Percentiles rank a stretch among this genome's conserved stretches.
Conservation (phyloP, 2,888 invertebrate genomes). For the Lasioglossum oenotherae region DNA sequence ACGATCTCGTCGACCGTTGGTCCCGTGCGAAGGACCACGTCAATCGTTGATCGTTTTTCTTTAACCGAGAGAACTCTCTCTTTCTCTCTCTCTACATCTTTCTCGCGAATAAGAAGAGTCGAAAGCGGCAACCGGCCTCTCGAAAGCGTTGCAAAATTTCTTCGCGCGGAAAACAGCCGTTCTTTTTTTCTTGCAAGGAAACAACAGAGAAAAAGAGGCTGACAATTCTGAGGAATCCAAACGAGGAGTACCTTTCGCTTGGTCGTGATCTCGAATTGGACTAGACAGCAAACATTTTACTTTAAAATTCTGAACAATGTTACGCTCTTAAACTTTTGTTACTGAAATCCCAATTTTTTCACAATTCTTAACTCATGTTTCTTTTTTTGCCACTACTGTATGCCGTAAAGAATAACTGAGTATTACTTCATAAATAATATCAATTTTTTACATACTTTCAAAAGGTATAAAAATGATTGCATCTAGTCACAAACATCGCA, state of each 20-base stretch:
- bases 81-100: neutral
- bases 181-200: neutral
- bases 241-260: neutral
- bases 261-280: neutral
- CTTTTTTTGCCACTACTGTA: neutral
- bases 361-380: neutral
- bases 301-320: neutral
- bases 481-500: too few relatives aligned
- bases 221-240: neutral
- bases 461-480: too few relatives aligned
- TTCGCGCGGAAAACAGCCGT: neutral
- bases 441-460: neutral
- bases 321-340: neutral
- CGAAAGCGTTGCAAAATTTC: conserved; percentile 39
- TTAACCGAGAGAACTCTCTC: conserved; percentile 13
- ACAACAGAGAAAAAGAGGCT: neutral
- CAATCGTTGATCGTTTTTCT: conserved; percentile 20
- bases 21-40: neutral
- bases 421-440: neutral
- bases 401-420: too few relatives aligned
- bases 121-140: conserved; percentile 19
- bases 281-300: neutral
- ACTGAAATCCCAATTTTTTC: neutral
- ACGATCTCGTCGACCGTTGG: conserved; percentile 2
- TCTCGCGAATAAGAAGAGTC: conserved; percentile 21